Evolutionary conservation across 2,888 invertebrate genomes (phyloP).

Genomic region (Caenorhabditis sp.): DNA sequence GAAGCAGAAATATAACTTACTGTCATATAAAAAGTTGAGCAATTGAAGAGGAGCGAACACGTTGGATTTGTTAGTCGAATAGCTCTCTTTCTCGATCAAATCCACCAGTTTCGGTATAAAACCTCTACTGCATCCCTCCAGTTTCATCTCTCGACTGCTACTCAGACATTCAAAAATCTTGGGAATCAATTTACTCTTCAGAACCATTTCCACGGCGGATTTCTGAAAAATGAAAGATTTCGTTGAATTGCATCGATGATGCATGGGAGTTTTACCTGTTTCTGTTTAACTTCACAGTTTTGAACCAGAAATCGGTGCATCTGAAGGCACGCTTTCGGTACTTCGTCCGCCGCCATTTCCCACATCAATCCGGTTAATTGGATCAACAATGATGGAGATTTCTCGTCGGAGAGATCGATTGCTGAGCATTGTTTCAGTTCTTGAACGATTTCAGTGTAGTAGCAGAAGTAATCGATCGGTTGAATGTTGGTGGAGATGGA

Average conservation of each 20-base stretch:
- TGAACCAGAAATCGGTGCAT: constrained; percentile 8
- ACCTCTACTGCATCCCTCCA: constrained; percentile 2
- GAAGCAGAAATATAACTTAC: no score
- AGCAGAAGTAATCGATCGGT: constrained; percentile 25
- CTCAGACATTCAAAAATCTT: constrained; percentile 33
- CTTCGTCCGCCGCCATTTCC: constrained; percentile 13
- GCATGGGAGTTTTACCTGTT: background rate
- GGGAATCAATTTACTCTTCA: constrained; percentile 21
- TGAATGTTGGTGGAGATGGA: background rate
- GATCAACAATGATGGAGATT: constrained; percentile 1
- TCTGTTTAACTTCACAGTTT: background rate
- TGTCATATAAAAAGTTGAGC: background rate
- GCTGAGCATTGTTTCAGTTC: constrained; percentile 27
- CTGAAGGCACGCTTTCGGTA: constrained; percentile 18
- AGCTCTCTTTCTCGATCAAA: constrained; percentile 25
- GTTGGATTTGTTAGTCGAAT: constrained; percentile 5
- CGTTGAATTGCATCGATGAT: background rate
- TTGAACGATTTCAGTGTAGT: constrained; percentile 24
- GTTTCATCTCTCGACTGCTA: background rate
- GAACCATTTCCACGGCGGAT: background rate
- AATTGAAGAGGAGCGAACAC: constrained; percentile 35
- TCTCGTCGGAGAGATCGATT: constrained; percentile 15
- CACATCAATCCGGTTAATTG: constrained; percentile 36
- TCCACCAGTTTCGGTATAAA: constrained; percentile 13
- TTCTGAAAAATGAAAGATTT: constrained; percentile 16